Percentiles rank a stretch among this genome's conserved stretches.
Evolutionary conservation across 2,797 vertebrate genomes (phyloP).

Genomic region (Neosilurus mollespiculum): DNA sequence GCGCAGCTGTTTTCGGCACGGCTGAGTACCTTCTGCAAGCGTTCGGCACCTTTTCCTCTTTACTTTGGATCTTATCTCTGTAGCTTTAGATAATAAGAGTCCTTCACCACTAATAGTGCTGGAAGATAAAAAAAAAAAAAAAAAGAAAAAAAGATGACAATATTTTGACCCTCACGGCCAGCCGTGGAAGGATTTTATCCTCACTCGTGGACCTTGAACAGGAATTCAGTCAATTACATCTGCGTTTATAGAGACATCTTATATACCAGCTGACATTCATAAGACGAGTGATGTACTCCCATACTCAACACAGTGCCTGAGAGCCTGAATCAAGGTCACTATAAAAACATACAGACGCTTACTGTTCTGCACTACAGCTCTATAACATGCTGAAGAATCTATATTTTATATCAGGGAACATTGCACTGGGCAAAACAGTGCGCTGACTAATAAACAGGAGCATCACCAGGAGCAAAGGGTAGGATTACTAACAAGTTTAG

Average conservation of each 20-base stretch:
- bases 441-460: neutral
- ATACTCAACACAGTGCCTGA: slow-evolving; percentile 11
- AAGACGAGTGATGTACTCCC: slow-evolving; percentile 45
- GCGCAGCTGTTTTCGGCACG: slow-evolving; percentile 51
- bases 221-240: slow-evolving; percentile 22
- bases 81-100: slow-evolving; percentile 7
- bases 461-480: neutral
- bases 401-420: neutral
- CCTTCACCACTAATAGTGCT: slow-evolving; percentile 32
- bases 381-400: neutral
- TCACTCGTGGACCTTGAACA: slow-evolving; percentile 19
- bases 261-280: slow-evolving; percentile 47
- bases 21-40: slow-evolving; percentile 33
- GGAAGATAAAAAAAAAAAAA: neutral
- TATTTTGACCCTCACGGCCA: slow-evolving; percentile 23
- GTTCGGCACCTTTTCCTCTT: slow-evolving; percentile 45
- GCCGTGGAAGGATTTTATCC: slow-evolving; percentile 45
- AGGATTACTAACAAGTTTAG: neutral
- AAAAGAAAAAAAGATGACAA: neutral
- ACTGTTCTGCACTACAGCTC: slow-evolving; percentile 13
- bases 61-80: slow-evolving; percentile 40
- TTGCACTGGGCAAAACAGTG: too few relatives aligned
- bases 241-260: slow-evolving; percentile 52
- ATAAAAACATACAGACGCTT: slow-evolving; percentile 30
- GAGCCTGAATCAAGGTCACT: slow-evolving; percentile 30